A percentile compares a stretch with the other conserved stretches of the same genome.
phyloP scores from a whole-genome alignment of 2,797 vertebrate genomes.

The Darevskia mixta region DNA sequence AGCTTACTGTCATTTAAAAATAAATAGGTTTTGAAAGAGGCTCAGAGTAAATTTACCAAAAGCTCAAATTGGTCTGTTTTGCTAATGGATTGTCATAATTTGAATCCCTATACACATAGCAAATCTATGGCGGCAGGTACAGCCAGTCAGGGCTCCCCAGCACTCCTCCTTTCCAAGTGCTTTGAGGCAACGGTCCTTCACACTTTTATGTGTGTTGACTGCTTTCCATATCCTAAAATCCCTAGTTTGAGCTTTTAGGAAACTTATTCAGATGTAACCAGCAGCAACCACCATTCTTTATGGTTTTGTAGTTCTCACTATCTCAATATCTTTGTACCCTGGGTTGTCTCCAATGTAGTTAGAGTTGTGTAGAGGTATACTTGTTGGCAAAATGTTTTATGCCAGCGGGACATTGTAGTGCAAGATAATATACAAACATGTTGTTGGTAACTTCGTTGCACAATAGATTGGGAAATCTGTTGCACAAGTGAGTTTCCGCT shows the following conservation, averaged over 20 bases:
- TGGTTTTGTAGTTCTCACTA: neutral
- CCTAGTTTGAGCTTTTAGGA: neutral
- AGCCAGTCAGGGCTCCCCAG: neutral
- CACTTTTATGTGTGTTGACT: neutral
- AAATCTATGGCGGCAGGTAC: neutral
- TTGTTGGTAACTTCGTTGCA: too few relatives aligned
- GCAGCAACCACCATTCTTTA: neutral
- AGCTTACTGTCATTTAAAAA: too few relatives aligned
- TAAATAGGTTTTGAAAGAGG: neutral
- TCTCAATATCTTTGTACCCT: neutral
- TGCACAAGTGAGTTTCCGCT: too few relatives aligned
- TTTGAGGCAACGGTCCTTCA: neutral
- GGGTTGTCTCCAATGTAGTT: too few relatives aligned
- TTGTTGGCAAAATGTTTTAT: too few relatives aligned
- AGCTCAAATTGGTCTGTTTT: neutral
- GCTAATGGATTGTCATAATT: neutral
- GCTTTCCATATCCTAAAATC: neutral
- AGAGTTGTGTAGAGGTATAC: too few relatives aligned
- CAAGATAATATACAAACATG: too few relatives aligned
- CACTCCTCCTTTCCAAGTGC: neutral
- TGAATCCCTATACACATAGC: neutral
- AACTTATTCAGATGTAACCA: neutral
- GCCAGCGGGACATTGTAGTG: too few relatives aligned
- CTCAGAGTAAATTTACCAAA: neutral
- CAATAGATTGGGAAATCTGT: too few relatives aligned